Evolutionary conservation across 2,797 vertebrate genomes (phyloP).

Genomic region (Tinamus major): DNA sequence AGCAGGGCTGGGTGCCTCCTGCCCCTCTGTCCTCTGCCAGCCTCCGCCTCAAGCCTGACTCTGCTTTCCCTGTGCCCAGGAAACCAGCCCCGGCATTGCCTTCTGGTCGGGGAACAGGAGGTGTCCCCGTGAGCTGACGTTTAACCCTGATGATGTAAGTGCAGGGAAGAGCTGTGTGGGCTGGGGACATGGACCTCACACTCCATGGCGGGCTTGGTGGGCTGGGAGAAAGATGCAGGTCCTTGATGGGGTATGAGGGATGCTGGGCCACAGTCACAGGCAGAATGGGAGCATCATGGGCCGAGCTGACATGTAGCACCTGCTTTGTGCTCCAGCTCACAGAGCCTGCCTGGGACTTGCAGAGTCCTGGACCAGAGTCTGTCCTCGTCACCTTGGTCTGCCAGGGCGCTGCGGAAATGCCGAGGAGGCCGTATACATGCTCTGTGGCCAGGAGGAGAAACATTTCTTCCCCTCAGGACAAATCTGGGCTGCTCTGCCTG

Average conservation of each 20-base stretch:
- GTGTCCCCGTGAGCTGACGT: conserved; percentile 87
- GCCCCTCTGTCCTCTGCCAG: accelerated
- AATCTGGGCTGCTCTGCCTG: not conserved
- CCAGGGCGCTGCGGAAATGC: not conserved
- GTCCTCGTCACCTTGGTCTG: not conserved
- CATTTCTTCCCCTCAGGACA: not conserved
- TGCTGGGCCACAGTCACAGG: not conserved
- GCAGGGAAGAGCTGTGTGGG: not conserved
- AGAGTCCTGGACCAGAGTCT: not conserved
- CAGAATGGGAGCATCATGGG: not conserved
- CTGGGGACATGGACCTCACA: not conserved
- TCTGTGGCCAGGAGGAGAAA: not conserved
- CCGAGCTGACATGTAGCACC: not conserved
- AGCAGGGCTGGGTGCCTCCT: accelerated
- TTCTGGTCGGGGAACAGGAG: conserved; percentile 89
- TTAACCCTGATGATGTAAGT: conserved; percentile 87
- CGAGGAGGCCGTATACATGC: accelerated
- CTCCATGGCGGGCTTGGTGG: accelerated
- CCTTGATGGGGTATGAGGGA: accelerated
- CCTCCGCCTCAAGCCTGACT: not conserved
- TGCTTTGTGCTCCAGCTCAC: not conserved
- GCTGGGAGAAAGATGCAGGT: not conserved
- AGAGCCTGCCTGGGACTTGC: not conserved
- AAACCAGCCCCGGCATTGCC: conserved; percentile 79
- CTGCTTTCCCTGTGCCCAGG: conserved; percentile 73